A percentile compares a stretch with the other conserved stretches of the same genome.
Conservation (phyloP, 2,113 vertebrate genomes). For the Aphyosemion australe region DNA sequence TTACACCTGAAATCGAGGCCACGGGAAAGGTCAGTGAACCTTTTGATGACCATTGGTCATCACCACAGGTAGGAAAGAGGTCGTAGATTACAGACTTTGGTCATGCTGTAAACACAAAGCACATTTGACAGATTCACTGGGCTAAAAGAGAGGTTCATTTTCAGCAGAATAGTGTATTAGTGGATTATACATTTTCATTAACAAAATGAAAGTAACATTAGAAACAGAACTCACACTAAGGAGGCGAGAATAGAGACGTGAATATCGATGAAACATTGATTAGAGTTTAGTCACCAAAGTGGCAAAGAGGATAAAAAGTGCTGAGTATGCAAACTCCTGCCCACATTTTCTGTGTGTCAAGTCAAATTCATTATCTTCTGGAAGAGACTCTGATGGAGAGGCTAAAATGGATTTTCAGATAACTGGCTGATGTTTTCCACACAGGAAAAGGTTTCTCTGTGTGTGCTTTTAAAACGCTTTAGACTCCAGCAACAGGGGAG, state of each 20-base stretch:
- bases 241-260: constrained; percentile 23
- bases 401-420: constrained; percentile 69
- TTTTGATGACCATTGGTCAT: not conserved
- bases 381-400: constrained; percentile 52
- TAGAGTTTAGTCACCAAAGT: constrained; percentile 60
- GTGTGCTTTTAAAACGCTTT: constrained; percentile 32
- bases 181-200: not conserved
- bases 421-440: constrained; percentile 60
- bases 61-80: not conserved
- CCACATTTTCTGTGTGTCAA: constrained; percentile 49
- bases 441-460: constrained; percentile 46
- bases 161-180: not conserved
- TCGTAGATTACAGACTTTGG: not conserved
- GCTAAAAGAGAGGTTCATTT: not conserved
- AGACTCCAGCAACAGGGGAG: constrained; percentile 21
- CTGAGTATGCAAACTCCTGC: constrained; percentile 59
- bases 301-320: constrained; percentile 59
- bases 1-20: constrained; percentile 4
- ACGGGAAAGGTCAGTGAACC: not conserved
- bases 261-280: constrained; percentile 70
- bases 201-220: not conserved
- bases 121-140: constrained; percentile 4
- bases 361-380: constrained; percentile 62
- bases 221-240: constrained; percentile 9
- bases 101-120: not conserved